Evolutionary conservation across 2,113 vertebrate species (phyloP), one percentile per base, ranked within the genome.

Genomic region (Thomomys bottae): DNA sequence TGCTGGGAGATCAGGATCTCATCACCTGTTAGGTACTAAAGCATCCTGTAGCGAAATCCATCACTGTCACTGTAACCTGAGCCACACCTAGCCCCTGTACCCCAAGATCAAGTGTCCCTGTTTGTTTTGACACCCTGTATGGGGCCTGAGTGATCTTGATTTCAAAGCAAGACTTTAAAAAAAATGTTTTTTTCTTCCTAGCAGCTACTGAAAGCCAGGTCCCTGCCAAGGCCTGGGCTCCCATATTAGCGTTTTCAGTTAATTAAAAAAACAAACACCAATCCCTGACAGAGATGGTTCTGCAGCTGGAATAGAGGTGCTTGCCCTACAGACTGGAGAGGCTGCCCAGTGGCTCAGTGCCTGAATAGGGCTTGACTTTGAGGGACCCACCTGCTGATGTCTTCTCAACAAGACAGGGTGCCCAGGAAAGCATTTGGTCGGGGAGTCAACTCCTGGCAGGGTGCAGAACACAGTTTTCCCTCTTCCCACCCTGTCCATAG

Each of bases 211-310:
- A 96, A 97, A 97, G 87, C 85, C 87, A 88, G 83, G 72, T 73
- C 93, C 81, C 66, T 87, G 91, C 94, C 96, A 96, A 93, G 94
- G 96, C 89, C 94, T 17, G 88, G 92, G 87, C 81, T 96, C 85
- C 93, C 73, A 36, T 97, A 96, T 98, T 98, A 98, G 97, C 89
- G 42, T 97, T 97, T 97, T 94, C 95, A 97, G 95, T 96, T 97
- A 96, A 97, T 97, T 97, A 94, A 96, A 96, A 97, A 97, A 98
- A 97, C 94, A 97, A 98, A 95, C 1, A n/a, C 78, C 40, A 77
- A 94, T 95, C 94, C 73, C 96, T 97, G 94, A 92, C 87, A 90
- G 96, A 3, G 11, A 63, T 34, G 66, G 89, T 79, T 94, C 92
- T 95, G 77, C 85, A 92, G 92, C 84, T 57, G 0, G 79, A 84